Evolutionary conservation across 2,113 vertebrate genomes (phyloP), one percentile per base, ranked within the genome.

Genomic region (Morone saxatilis): DNA sequence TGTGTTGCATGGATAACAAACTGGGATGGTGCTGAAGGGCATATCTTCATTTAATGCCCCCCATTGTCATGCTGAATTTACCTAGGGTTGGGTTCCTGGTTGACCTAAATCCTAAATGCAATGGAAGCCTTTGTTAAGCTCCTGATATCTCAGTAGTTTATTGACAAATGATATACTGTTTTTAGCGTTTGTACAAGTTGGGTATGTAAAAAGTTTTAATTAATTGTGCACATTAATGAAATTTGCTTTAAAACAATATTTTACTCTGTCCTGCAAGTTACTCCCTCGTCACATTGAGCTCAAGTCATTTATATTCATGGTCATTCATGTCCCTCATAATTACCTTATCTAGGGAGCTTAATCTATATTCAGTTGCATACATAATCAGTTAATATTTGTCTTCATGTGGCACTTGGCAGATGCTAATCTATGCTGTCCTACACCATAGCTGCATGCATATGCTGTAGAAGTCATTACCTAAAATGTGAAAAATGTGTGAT

Each of bases 251-350:
- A 81, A 71, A 71, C 41, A 45, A 80, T 38, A 76, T 83, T 83
- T 51, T 62, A 51, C 51, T 86, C 63, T 72, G 48, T 51, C 77
- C 57, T 81, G 14, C n/a, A 14, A 31, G 20, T 68, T 70, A 73
- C 69, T 86, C 71, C 50, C 57, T 22, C 53, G 76, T 71, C 71
- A 86, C 54, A 19, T 36, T 75, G 76, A 62, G 17, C 45, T 66
- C 51, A 17, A 74, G 57, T 89, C 43, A 86, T 92, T 92, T 67
- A 79, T 80, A 91, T 91, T 92, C 91, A 91, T 75, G 67, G 66
- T 0, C 47, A 72, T 83, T 60, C 81, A 76, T 80, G 76, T 78
- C 51, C 48, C 45, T 91, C 41, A 84, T 87, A 77, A 91, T 91
- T 86, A 85, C 76, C 68, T 77, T 86, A 79, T 90, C 86, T 66